These are phyloP conservation scores for Scarus forsteni DNA, from an alignment of 2,797 vertebrate genomes.

Conservation along the genomic window DNA sequence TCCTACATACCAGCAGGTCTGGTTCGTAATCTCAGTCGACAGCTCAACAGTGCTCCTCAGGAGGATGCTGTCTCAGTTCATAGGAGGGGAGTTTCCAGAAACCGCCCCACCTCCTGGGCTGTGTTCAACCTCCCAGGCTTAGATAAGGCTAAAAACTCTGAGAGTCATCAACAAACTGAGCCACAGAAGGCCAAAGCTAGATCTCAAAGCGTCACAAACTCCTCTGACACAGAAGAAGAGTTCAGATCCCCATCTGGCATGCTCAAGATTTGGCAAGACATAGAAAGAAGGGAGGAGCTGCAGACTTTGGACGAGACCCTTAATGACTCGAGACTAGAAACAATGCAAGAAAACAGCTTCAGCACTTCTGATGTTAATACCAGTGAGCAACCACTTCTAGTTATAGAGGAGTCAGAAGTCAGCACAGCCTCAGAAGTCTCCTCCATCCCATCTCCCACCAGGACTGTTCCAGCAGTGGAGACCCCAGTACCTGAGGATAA, in stretches of 20 bases:
- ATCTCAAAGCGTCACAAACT: slow-evolving; percentile 40
- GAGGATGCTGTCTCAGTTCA: slow-evolving; percentile 62
- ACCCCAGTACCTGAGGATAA: slow-evolving; percentile 43
- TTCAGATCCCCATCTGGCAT: slow-evolving; percentile 86
- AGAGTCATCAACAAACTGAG: slow-evolving; percentile 18
- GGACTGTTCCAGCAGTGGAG: slow-evolving; percentile 53
- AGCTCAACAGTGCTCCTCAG: slow-evolving; percentile 85
- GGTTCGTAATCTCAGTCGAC: slow-evolving; percentile 89
- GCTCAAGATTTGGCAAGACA: slow-evolving; percentile 86
- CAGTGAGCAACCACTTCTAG: slow-evolving; percentile 77
- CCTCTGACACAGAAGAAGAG: slow-evolving; percentile 75
- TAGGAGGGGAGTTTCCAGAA: slow-evolving; percentile 57
- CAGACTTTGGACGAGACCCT: slow-evolving; percentile 18
- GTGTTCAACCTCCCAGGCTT: slow-evolving; percentile 85
- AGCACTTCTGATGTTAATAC: slow-evolving; percentile 42
- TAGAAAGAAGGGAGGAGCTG: slow-evolving; percentile 57
- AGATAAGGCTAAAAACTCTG: slow-evolving; percentile 57
- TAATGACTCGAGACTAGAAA: slow-evolving; percentile 24
- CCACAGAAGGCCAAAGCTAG: slow-evolving; percentile 20
- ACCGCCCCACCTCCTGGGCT: slow-evolving; percentile 84
- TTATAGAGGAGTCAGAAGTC: slow-evolving; percentile 85
- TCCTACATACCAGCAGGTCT: slow-evolving; percentile 95
- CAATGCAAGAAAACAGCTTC: slow-evolving; percentile 32
- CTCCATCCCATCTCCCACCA: slow-evolving; percentile 57
- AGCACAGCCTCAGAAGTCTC: slow-evolving; percentile 71